Conservation (phyloP, 2,797 vertebrate genomes). For the Syngnathus rostellatus region DNA sequence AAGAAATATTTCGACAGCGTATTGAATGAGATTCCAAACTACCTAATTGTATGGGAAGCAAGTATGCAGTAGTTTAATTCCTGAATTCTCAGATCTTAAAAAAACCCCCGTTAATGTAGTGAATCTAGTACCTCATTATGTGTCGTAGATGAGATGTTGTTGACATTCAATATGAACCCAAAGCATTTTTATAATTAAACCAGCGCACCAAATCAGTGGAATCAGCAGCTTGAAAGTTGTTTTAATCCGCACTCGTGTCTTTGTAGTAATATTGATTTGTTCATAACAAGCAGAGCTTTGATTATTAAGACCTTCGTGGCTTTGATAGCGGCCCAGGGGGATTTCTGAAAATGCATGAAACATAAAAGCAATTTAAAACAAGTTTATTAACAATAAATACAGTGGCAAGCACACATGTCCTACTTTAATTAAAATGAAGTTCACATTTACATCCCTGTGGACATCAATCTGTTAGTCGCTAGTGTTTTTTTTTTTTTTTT, state of each 20-base stretch:
- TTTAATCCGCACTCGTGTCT: conserved; percentile 57
- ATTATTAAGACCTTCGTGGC: conserved; percentile 50
- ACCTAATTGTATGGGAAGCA: no score
- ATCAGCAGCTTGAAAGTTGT: conserved; percentile 58
- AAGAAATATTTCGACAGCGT: no score
- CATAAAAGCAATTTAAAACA: conserved; percentile 62
- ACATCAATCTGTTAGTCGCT: conserved; percentile 1
- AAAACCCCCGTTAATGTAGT: neutral
- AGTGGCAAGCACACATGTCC: conserved; percentile 27
- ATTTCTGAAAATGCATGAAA: conserved; percentile 67
- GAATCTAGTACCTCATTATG: neutral
- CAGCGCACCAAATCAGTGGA: conserved; percentile 45
- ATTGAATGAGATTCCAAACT: no score
- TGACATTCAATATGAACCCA: conserved; percentile 47
- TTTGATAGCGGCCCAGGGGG: conserved; percentile 52
- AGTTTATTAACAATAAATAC: conserved; percentile 65
- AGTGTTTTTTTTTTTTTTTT: conserved; percentile 13
- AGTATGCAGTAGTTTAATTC: no score
- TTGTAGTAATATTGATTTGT: conserved; percentile 65
- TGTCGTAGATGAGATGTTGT: conserved; percentile 32
- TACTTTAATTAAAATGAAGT: conserved; percentile 36
- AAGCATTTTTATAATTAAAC: conserved; percentile 49
- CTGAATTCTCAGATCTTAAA: no score
- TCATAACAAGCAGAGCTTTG: conserved; percentile 49
- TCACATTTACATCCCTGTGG: conserved; percentile 17